Evolutionary conservation across 2,888 invertebrate genomes (phyloP), one percentile per base, ranked within the genome.

Genomic region (Azorinus chamasolen): DNA sequence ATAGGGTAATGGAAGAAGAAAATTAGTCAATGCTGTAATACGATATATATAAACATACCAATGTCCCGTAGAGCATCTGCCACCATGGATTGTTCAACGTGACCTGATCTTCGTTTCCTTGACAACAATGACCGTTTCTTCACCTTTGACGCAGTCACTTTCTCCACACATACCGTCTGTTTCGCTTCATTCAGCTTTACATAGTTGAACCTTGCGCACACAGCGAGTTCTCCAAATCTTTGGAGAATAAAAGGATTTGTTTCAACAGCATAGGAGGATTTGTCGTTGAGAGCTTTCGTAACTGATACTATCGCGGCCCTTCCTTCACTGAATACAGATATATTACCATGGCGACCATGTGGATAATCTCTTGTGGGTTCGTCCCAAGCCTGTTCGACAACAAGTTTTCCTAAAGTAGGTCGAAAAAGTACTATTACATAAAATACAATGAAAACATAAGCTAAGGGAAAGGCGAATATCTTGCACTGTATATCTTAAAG

Each of bases 321-420:
- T 6, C 85, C 88, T 54, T 84, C 84, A 20, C 77, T 65, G 54
- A 79, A 79, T 14, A 85, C 74, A 14, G 85, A 87, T 5, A 18
- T 8, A 46, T 72, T 69, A 1, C 79, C 83, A 64, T 85, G 82
- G 14, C 57, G 32, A 20, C 87, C 84, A 37, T 65, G 1, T 1
- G 82, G 84, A 24, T 74, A 37, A 14, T 50, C 37, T 12, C 83
- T 83, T 2, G 82, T 83, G 16, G 84, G 78, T 58, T 88, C 86
- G 32, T 82, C 84, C 82, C 73, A 82, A 2, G 81, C 82, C 43
- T 86, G 83, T 18, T 58, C 16, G 6, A 86, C 77, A 22, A 81
- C 18, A 0, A 86, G 57, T 16, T 82, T 84, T 66, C 83, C 85
- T 86, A 32, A n/a, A n/a, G n/a, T n/a, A n/a, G n/a, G n/a, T n/a